phyloP scores from a whole-genome alignment of 2,113 vertebrate species.

The Oryzias woworae region DNA sequence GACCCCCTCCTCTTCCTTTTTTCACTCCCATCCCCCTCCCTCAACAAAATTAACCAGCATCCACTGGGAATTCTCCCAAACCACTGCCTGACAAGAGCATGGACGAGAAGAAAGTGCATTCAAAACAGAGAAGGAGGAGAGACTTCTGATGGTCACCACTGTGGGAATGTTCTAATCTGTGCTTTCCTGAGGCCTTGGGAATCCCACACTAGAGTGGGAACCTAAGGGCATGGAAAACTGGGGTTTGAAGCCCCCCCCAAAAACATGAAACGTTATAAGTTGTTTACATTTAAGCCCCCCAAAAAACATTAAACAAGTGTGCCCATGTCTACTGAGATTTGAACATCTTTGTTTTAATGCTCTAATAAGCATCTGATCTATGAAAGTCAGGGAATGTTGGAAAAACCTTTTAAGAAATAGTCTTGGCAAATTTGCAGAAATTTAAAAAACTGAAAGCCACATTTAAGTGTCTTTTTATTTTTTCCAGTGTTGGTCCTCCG shows the following conservation, averaged over 20 bases:
- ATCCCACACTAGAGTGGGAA: slow-evolving; percentile 73
- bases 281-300: too few species aligned
- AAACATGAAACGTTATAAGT: slow-evolving; percentile 18
- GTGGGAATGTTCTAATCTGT: slow-evolving; percentile 79
- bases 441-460: neutral
- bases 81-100: slow-evolving; percentile 69
- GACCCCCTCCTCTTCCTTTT: slow-evolving; percentile 20
- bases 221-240: slow-evolving; percentile 73
- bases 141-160: slow-evolving; percentile 69
- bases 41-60: slow-evolving; percentile 58
- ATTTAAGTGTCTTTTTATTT: neutral
- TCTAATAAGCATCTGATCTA: too few species aligned
- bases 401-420: too few species aligned
- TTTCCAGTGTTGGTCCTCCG: neutral
- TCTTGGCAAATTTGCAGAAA: too few species aligned
- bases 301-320: too few species aligned
- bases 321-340: too few species aligned
- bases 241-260: slow-evolving; percentile 39
- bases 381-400: too few species aligned
- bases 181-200: slow-evolving; percentile 75
- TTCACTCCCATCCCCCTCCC: slow-evolving; percentile 13
- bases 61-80: slow-evolving; percentile 66
- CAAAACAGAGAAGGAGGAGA: slow-evolving; percentile 63
- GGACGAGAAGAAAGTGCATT: slow-evolving; percentile 57
- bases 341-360: too few species aligned